These are phyloP conservation scores for Drosophila malerkotliana DNA, from an alignment of 1,140 invertebrate species.

Conservation along the genomic window DNA sequence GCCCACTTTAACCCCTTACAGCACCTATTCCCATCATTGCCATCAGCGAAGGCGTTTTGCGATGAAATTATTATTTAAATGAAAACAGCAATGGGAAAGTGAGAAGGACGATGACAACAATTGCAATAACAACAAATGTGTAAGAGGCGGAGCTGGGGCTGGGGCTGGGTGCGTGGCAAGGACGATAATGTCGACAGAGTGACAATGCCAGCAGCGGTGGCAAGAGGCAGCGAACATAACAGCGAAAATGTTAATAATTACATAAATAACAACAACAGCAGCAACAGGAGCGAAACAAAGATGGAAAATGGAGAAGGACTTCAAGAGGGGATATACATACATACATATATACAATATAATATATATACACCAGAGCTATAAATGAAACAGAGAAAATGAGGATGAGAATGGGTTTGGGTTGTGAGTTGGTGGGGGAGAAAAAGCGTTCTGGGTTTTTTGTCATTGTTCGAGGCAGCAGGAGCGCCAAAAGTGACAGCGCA, in stretches of 20 bases:
- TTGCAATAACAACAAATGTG: constrained; percentile 57
- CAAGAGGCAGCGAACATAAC: constrained; percentile 37
- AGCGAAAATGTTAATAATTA: constrained; percentile 81
- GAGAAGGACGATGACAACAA: constrained; percentile 52
- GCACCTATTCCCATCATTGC: constrained; percentile 4
- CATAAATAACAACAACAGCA: constrained; percentile 78
- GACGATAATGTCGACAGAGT: constrained; percentile 42
- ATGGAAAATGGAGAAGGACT: constrained; percentile 19
- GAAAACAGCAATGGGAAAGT: constrained; percentile 69
- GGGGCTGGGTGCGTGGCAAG: constrained; percentile 10
- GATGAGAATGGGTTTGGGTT: constrained; percentile 1
- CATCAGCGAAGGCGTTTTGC: constrained; percentile 64
- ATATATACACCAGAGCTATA: constrained; percentile 35
- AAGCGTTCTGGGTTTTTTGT: constrained; percentile 54
- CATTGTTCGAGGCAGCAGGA: constrained; percentile 53
- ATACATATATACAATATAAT: neutral
- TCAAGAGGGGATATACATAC: constrained; percentile 3
- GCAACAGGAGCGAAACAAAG: constrained; percentile 45
- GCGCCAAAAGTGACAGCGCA: constrained; percentile 79
- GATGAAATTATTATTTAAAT: constrained; percentile 82
- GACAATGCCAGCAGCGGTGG: constrained; percentile 37
- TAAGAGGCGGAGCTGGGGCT: neutral
- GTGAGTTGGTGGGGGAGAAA: constrained; percentile 2
- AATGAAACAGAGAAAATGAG: constrained; percentile 58
- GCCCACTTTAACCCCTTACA: constrained; percentile 19